Percentiles rank a stretch among this genome's conserved stretches.
Conservation (phyloP, 2,113 vertebrate genomes). For the Tyrannus savana region DNA sequence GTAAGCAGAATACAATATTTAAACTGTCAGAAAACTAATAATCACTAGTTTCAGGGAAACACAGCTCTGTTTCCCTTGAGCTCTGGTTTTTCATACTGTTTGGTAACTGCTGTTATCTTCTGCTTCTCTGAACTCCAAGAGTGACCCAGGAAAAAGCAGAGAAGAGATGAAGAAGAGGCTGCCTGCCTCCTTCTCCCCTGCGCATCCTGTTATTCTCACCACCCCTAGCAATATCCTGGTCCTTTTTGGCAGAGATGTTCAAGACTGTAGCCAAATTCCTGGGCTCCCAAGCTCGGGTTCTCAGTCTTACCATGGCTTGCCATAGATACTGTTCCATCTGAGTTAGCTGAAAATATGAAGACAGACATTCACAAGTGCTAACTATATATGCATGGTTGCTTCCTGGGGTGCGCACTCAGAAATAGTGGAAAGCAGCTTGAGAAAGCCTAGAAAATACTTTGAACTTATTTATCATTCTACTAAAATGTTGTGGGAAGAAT, state of each 20-base stretch:
- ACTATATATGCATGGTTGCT: not conserved
- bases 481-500: not conserved
- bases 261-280: not conserved
- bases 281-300: not conserved
- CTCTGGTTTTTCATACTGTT: not conserved
- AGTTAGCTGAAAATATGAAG: not conserved
- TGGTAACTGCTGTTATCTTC: not conserved
- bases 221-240: not conserved
- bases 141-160: not conserved
- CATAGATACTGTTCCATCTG: not conserved
- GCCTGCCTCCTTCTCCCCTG: not conserved
- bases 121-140: not conserved
- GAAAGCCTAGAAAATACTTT: slow-evolving; percentile 3
- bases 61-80: not conserved
- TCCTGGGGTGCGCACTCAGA: accelerated
- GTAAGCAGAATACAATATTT: slow-evolving; percentile 52
- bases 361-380: not conserved
- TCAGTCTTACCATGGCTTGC: not conserved
- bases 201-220: not conserved
- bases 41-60: not conserved
- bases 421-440: not conserved
- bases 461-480: not conserved
- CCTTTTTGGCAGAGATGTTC: not conserved
- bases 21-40: slow-evolving; percentile 64
- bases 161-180: not conserved